Evolutionary conservation across 2,797 vertebrate genomes (phyloP), one percentile per base, ranked within the genome.

Genomic region (Argentina silus): DNA sequence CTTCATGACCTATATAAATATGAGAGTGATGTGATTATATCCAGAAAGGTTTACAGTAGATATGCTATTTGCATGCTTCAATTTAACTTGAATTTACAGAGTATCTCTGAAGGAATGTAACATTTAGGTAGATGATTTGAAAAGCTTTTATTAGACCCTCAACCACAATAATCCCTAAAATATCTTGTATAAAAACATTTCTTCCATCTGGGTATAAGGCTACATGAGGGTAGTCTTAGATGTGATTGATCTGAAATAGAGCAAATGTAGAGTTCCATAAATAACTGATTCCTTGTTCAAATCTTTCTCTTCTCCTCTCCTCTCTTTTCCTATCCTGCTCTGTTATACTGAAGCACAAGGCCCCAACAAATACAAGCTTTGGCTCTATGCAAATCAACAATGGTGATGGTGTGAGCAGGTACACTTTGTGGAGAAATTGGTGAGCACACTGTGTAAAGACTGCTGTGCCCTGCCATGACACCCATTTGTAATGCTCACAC

Each of bases 341-440:
- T 19, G 11, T 7, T 59, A 7, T 59, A 0, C n/a, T 23, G 59
- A 59, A n/a, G n/a, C 42, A 47, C 67, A 69, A 50, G 69, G 63
- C 50, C 67, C 73, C 9, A 64, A 69, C 59, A 55, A 66, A 45
- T 67, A 69, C 17, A 73, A 71, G 57, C 56, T 69, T 56, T 67
- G 80, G 90, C 86, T 77, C 77, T 84, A 75, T 85, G 69, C 85
- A 89, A 87, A 90, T 88, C 78, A 90, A 85, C 76, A 71, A 81
- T 72, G 77, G 50, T 15, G 47, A 70, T 76, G 80, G 66, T 90
- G 72, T 80, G 74, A 88, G 87, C 63, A 86, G 81, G 87, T 90
- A 74, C 47, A 48, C 1, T 8, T 8, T 48, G 47, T 48, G 47
- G 2, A 12, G 47, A 12, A 6, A 1, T 8, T 2, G 47, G 70